Evolutionary conservation across 2,888 invertebrate species (phyloP), one percentile per base, ranked within the genome.

Genomic region (Callimorpha dominula): DNA sequence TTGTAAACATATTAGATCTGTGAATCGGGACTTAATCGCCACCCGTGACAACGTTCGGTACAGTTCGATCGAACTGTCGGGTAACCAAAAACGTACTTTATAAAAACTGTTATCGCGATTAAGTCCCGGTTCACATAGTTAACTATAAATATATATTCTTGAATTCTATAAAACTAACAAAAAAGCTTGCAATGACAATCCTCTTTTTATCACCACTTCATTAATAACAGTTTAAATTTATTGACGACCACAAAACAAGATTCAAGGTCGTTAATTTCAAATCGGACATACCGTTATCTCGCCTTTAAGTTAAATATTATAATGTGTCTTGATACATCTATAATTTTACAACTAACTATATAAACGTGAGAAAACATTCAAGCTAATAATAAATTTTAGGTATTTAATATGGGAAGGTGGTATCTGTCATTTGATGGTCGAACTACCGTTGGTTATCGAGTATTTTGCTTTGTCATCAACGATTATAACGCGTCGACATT

Each of bases 401-500:
- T 70, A 76, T 77, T 75, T 73, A 78, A 49, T 76, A 63, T 46
- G 68, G 31, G 65, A 65, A 73, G 74, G 75, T 81, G 72, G 68
- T 73, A 78, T 64, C 67, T 77, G 72, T 71, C 68, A 69, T 50
- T 17, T n/a, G 42, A n/a, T 15, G 62, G 31, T 15, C 54, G 82
- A 80, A 80, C 78, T 82, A 80, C 78, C 72, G 80, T 75, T 76
- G 72, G 15, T 50, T 43, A 67, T 65, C 76, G 75, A 75, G 71
- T 63, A 74, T 73, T 76, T 70, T 64, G 4, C 43, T n/a, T 64
- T 81, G 64, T 79, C 70, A 62, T 46, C 4, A n/a, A 46, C 43
- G 43, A 8, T 46, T 46, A 8, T 46, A 46, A 4, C 43, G 43
- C 43, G 43, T 3, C 8, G 43, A 46, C 4, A 65, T 62, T 8